Conservation (phyloP, 1,140 invertebrate species). For the Bombus ignitus region DNA sequence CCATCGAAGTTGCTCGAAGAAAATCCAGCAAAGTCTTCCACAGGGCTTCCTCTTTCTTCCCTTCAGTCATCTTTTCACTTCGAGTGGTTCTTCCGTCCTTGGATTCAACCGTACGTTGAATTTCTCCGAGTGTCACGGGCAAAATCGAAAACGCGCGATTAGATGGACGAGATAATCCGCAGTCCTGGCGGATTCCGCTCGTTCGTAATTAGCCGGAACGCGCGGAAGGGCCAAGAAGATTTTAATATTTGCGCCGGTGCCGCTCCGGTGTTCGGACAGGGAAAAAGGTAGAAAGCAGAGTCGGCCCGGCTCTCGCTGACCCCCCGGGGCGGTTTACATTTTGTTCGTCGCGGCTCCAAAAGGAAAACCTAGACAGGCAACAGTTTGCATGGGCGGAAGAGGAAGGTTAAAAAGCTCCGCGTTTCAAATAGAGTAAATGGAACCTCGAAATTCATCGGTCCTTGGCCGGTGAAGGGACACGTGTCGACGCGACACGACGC, state of each 20-base stretch:
- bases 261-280: too few species aligned
- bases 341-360: neutral
- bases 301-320: neutral
- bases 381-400: too few species aligned
- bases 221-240: neutral
- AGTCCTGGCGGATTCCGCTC: neutral
- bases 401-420: neutral
- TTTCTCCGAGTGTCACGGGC: neutral
- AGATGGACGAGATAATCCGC: neutral
- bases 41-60: neutral
- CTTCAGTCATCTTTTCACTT: neutral
- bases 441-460: neutral
- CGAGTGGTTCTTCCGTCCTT: neutral
- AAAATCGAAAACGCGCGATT: neutral
- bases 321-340: conserved; percentile 3
- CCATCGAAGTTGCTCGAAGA: too few species aligned
- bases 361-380: neutral
- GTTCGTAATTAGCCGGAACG: neutral
- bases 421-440: neutral
- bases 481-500: neutral
- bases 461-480: neutral
- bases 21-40: neutral
- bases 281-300: neutral
- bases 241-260: neutral
- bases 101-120: neutral